Base-by-base conservation (phyloP, 2,113 vertebrate species). In the Gopherus flavomarginatus region DNA sequence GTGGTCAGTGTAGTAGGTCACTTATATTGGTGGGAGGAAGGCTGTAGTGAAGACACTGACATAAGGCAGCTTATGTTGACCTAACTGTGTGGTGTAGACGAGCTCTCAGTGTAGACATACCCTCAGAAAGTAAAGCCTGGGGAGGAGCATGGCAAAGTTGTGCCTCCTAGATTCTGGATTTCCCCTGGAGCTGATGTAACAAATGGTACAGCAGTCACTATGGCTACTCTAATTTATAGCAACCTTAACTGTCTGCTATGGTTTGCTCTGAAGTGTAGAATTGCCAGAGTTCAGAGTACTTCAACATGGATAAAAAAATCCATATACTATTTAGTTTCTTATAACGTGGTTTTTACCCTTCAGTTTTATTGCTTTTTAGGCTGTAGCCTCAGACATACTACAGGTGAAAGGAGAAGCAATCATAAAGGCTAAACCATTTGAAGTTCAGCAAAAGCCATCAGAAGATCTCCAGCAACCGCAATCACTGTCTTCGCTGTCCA, bases 371-470 rank as follows among this genome's bases (percentile, higher is more conserved):
- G 90, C 88, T 83, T 94, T 98, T 93, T 95, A 98, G 98, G 90
- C 97, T 95, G 78, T 79, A 22, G 95, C 94, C 84, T 92, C 52
- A 85, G 92, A 98, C 95, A 65, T 96, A 38, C 92, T 99, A 94
- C 87, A 96, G 75, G 87, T 98, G 65, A 96, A 90, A 98, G 98
- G 98, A 96, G 96, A 95, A 91, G 57, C 92, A 94, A 81, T 95
- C 86, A 22, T 56, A 92, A 96, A 96, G 94, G 75, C 47, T 69
- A 96, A 93, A 96, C 81, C 84, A 85, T 19, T 86, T 81, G 85
- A 24, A 93, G 22, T 72, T 53, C 88, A 27, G 86, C 89, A 97
- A 92, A 72, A 86, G 14, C 38, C 89, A 47, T 83, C 86, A 83
- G 80, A 97, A n/a, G 27, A 97, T 44, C 11, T 92, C 0, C 0